Percentiles rank a stretch among this genome's conserved stretches.
phyloP scores from a whole-genome alignment of 2,113 vertebrate species.

The Talpa occidentalis region DNA sequence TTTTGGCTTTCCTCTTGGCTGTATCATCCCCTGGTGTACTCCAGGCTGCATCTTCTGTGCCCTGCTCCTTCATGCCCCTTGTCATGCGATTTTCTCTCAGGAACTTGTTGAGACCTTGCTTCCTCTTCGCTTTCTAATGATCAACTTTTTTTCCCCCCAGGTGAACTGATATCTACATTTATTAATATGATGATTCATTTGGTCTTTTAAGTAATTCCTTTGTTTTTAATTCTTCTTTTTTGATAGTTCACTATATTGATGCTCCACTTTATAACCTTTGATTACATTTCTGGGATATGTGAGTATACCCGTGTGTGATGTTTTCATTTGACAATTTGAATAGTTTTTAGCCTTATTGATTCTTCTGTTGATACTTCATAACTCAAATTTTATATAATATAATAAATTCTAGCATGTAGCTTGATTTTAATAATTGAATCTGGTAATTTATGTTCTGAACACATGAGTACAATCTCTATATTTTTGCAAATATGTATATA shows the following conservation, averaged over 20 bases:
- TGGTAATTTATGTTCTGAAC: background rate
- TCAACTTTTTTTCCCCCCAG: background rate
- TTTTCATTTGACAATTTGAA: background rate
- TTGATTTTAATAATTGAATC: background rate
- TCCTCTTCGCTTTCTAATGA: background rate
- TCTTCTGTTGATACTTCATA: conserved; percentile 7
- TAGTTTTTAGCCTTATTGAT: background rate
- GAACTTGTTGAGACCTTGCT: background rate
- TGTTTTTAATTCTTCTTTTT: conserved; percentile 3
- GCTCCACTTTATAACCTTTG: conserved; percentile 25
- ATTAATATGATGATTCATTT: background rate
- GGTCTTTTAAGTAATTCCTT: background rate
- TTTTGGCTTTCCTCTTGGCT: background rate
- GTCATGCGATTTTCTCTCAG: background rate
- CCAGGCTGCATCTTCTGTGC: background rate
- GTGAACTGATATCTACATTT: background rate
- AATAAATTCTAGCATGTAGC: background rate
- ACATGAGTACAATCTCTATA: background rate
- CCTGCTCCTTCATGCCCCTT: background rate
- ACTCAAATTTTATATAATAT: background rate
- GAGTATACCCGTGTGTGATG: background rate
- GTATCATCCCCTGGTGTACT: background rate
- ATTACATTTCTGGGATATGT: background rate
- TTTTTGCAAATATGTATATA: background rate
- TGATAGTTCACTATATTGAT: background rate